Evolutionary conservation across 2,888 invertebrate species (phyloP).

Genomic region (Parthenolecanium corni): DNA sequence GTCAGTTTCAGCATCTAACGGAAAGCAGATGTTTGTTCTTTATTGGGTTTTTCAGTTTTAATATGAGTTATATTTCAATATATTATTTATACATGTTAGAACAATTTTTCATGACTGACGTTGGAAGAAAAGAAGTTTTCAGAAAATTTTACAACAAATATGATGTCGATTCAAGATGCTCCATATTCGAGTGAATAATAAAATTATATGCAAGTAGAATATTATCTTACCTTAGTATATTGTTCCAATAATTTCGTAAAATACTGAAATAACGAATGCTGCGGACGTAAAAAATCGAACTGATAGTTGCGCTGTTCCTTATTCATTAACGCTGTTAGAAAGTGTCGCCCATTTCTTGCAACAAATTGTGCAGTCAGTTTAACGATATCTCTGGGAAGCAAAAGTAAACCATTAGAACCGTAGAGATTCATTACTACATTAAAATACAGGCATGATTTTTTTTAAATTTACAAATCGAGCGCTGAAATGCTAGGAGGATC

Average conservation of each 20-base stretch:
- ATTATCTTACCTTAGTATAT: slow-evolving; percentile 69
- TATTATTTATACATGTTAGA: no score
- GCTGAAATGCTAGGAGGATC: slow-evolving; percentile 98
- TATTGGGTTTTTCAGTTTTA: no score
- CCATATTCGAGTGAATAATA: no score
- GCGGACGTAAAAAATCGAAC: slow-evolving; percentile 96
- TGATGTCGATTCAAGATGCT: no score
- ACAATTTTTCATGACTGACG: no score
- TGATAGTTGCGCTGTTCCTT: slow-evolving; percentile 95
- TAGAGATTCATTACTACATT: neutral
- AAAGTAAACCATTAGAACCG: slow-evolving; percentile 30
- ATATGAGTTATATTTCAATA: no score
- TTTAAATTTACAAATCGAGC: slow-evolving; percentile 68
- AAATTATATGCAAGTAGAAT: no score
- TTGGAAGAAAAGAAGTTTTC: no score
- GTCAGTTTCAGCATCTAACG: no score
- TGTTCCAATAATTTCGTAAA: slow-evolving; percentile 96
- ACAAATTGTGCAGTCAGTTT: slow-evolving; percentile 98
- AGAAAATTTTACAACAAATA: no score
- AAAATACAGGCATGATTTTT: neutral
- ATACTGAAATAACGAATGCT: slow-evolving; percentile 95
- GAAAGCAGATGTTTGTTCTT: no score
- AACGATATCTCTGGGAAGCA: slow-evolving; percentile 72
- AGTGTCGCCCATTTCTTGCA: slow-evolving; percentile 94
- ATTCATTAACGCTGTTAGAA: slow-evolving; percentile 96